Base-by-base conservation (phyloP, 2,797 vertebrate genomes). In the Arnoldichthys spilopterus region DNA sequence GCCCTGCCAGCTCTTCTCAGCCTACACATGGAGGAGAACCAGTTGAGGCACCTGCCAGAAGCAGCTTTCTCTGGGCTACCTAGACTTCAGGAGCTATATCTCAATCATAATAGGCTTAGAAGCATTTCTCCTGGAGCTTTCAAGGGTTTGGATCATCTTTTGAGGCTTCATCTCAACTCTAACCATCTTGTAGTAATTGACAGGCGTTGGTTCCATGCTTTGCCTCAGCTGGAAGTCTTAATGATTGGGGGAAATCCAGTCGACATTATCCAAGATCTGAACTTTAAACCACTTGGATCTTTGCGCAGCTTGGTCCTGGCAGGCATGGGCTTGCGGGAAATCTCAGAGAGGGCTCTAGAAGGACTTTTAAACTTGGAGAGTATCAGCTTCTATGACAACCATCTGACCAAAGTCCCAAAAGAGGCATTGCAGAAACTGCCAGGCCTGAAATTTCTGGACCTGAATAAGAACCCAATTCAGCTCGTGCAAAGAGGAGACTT, bases 201-300 rank as follows among this genome's bases (percentile, higher is more conserved):
- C 79, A 94, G 94, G 26, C 94, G 85, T 54, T 99, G 98, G 98
- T 99, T 99, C 84, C 94, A 90, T 83, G 89, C 86, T 80, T 89
- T 99, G 82, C 96, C 96, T 84, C 93, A 77, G 83, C 86, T 99
- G 72, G 97, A 99, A 89, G 95, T 99, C 85, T 96, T 99, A 71
- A 98, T 98, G 97, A 96, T 99, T 0, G 98, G 98, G 0, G 98
- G 96, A 30, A 99, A 99, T 91, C 96, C 94, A 58, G 96, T 99
- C 66, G 96, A 96, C 0, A 92, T 90, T 0, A 94, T 99, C 72
- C 88, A 93, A 81, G 96, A 99, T 80, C 92, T 91, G 86, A 97
- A 96, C 63, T 99, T 99, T 89, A 90, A 92, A 81, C 93, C 96
- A 0, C 88, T 99, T 68, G 90, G 89, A 0, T 97, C 96, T 78